phyloP scores from a whole-genome alignment of 2,888 invertebrate species.

The Silvanus unidentatus region DNA sequence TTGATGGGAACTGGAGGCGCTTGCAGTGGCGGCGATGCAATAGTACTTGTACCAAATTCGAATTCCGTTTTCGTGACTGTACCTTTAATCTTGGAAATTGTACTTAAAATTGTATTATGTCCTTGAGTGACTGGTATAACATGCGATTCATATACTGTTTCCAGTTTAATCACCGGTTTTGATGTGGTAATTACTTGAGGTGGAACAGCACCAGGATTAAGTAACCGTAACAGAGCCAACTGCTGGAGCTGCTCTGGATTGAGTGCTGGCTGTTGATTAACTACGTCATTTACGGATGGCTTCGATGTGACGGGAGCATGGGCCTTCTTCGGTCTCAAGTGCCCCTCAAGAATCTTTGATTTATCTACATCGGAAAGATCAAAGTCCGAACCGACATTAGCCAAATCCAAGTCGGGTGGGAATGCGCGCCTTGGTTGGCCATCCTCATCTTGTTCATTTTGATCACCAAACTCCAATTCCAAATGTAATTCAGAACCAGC shows the following conservation, averaged over 20 bases:
- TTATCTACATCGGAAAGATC: slow-evolving; percentile 66
- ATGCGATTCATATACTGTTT: slow-evolving; percentile 77
- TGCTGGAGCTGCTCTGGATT: slow-evolving; percentile 70
- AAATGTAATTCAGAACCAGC: slow-evolving; percentile 82
- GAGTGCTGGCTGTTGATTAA: slow-evolving; percentile 48
- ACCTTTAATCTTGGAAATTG: slow-evolving; percentile 69
- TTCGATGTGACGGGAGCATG: slow-evolving; percentile 32
- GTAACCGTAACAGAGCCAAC: slow-evolving; percentile 63
- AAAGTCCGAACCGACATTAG: slow-evolving; percentile 66
- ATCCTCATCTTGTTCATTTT: slow-evolving; percentile 56
- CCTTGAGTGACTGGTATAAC: slow-evolving; percentile 74
- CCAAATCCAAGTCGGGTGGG: slow-evolving; percentile 63
- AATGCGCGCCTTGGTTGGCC: slow-evolving; percentile 50
- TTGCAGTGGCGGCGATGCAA: slow-evolving; percentile 51
- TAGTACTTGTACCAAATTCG: slow-evolving; percentile 68
- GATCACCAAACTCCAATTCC: slow-evolving; percentile 80
- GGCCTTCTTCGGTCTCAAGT: slow-evolving; percentile 49
- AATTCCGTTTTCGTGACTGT: slow-evolving; percentile 75
- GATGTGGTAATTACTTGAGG: slow-evolving; percentile 73
- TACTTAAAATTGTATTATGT: slow-evolving; percentile 68
- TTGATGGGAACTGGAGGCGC: slow-evolving; percentile 35
- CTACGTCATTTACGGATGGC: slow-evolving; percentile 27
- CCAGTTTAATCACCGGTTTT: slow-evolving; percentile 66
- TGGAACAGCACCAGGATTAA: slow-evolving; percentile 61
- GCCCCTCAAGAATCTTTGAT: slow-evolving; percentile 52